Conservation (phyloP, 1,140 invertebrate genomes). For the Hylaeus anthracinus region DNA sequence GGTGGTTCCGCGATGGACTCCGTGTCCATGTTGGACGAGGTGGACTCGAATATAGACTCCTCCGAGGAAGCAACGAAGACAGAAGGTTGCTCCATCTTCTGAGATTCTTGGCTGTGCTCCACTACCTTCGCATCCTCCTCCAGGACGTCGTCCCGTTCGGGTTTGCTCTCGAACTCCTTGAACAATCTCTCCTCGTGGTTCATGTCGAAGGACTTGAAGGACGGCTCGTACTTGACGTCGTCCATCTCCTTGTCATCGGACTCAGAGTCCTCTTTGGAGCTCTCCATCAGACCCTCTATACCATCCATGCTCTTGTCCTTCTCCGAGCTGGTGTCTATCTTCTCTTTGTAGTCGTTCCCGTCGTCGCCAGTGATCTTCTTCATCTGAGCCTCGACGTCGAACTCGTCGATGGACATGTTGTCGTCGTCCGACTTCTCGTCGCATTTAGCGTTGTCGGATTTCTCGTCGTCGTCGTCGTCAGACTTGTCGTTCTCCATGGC, state of each 20-base stretch:
- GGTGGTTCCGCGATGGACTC: slow-evolving; percentile 60
- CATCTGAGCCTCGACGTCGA: slow-evolving; percentile 79
- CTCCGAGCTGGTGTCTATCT: slow-evolving; percentile 68
- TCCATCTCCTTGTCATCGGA: slow-evolving; percentile 73
- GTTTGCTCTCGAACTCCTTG: slow-evolving; percentile 38
- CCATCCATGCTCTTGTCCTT: slow-evolving; percentile 77
- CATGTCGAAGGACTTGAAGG: slow-evolving; percentile 65
- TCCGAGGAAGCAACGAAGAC: slow-evolving; percentile 52
- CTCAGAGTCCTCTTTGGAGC: slow-evolving; percentile 78
- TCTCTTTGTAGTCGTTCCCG: slow-evolving; percentile 77
- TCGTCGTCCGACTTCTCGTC: slow-evolving; percentile 67
- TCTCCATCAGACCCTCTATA: slow-evolving; percentile 78
- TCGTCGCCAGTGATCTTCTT: slow-evolving; percentile 78
- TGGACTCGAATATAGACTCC: slow-evolving; percentile 68
- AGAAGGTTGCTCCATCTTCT: slow-evolving; percentile 36
- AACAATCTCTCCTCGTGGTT: slow-evolving; percentile 34
- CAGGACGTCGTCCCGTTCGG: neutral
- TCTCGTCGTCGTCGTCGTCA: slow-evolving; percentile 44
- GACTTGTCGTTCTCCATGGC: slow-evolving; percentile 56
- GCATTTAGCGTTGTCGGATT: slow-evolving; percentile 16
- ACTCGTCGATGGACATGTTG: slow-evolving; percentile 74
- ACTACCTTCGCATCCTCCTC: slow-evolving; percentile 19
- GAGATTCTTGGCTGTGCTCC: slow-evolving; percentile 34
- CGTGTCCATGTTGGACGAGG: slow-evolving; percentile 64
- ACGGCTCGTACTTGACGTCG: slow-evolving; percentile 61